phyloP scores from a whole-genome alignment of 2,113 vertebrate species.

The Hystrix brachyura region DNA sequence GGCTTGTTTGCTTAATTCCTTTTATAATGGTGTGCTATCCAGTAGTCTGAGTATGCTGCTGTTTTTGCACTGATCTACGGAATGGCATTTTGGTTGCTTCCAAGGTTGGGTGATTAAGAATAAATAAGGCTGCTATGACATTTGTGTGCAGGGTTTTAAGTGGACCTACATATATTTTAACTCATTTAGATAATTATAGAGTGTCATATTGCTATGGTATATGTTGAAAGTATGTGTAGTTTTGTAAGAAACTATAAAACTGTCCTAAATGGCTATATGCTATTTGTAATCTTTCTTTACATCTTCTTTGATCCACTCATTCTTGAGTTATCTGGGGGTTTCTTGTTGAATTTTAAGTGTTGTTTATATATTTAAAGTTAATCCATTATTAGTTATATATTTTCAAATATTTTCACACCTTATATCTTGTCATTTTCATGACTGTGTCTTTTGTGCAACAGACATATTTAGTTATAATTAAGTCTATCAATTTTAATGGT shows the following conservation, averaged over 20 bases:
- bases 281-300: neutral
- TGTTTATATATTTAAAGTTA: neutral
- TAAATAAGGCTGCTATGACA: neutral
- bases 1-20: neutral
- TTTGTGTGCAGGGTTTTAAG: neutral
- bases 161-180: neutral
- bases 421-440: neutral
- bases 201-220: neutral
- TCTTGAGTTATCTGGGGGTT: neutral
- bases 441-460: neutral
- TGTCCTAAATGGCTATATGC: neutral
- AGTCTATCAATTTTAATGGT: neutral
- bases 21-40: neutral
- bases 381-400: neutral
- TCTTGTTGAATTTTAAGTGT: neutral
- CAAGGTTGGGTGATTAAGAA: neutral
- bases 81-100: neutral
- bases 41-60: neutral
- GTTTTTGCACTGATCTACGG: neutral
- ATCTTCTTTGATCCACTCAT: neutral
- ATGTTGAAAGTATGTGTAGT: neutral
- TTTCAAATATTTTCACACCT: neutral
- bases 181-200: neutral
- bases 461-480: neutral
- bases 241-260: neutral